Percentiles rank a stretch among this genome's conserved stretches.
Evolutionary conservation across 2,797 vertebrate species (phyloP).

Genomic region (Anguilla anguilla): DNA sequence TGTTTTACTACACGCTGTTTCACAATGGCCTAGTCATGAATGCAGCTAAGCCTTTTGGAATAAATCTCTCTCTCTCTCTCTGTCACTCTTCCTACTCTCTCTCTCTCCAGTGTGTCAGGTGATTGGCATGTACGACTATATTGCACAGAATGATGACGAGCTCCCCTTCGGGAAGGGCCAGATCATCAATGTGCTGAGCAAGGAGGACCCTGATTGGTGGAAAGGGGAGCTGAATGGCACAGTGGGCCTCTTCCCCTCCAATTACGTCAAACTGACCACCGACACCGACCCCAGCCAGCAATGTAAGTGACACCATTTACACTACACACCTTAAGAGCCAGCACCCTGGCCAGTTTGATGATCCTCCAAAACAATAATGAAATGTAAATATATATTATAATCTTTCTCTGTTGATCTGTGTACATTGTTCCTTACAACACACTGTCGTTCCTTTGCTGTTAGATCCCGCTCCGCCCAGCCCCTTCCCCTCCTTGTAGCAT

Average conservation of each 20-base stretch:
- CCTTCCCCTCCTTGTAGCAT: slow-evolving; percentile 66
- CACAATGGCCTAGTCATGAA: not conserved
- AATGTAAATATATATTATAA: slow-evolving; percentile 53
- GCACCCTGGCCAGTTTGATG: slow-evolving; percentile 76
- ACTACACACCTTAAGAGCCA: not conserved
- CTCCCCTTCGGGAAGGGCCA: slow-evolving; percentile 95
- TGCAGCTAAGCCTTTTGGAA: not conserved
- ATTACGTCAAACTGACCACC: slow-evolving; percentile 97
- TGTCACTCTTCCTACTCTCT: slow-evolving; percentile 37
- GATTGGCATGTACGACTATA: slow-evolving; percentile 98
- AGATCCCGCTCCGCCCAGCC: not conserved
- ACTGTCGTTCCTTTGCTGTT: slow-evolving; percentile 59
- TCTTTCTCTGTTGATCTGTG: slow-evolving; percentile 36
- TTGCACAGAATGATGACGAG: slow-evolving; percentile 96
- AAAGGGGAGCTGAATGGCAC: slow-evolving; percentile 93
- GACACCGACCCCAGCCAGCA: slow-evolving; percentile 97
- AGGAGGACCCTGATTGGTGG: slow-evolving; percentile 99
- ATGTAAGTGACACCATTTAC: slow-evolving; percentile 84
- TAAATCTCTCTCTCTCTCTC: not conserved
- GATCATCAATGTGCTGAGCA: slow-evolving; percentile 94
- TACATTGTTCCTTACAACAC: slow-evolving; percentile 49
- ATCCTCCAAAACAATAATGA: slow-evolving; percentile 66
- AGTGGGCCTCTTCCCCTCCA: slow-evolving; percentile 96
- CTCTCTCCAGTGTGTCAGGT: slow-evolving; percentile 88
- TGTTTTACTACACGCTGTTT: not conserved